Percentiles rank a stretch among this genome's conserved stretches.
Evolutionary conservation across 2,797 vertebrate genomes (phyloP).

Genomic region (Diceros bicornis): DNA sequence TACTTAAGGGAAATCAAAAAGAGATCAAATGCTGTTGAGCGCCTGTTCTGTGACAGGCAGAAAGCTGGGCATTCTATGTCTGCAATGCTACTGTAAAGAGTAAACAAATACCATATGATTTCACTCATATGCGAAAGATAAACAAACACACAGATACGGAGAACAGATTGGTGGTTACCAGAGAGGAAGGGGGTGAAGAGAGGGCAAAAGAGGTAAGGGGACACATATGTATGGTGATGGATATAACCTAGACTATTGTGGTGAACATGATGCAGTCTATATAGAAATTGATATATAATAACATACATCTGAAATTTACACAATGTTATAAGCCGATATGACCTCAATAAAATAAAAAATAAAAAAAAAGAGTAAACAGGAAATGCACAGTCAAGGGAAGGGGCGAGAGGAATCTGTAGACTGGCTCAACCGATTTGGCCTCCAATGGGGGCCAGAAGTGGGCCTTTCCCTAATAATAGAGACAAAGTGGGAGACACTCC

Average conservation of each 20-base stretch:
- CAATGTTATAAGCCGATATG: too few species aligned
- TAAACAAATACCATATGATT: neutral
- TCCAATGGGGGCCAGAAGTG: neutral
- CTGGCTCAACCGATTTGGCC: neutral
- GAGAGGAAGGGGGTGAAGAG: too few species aligned
- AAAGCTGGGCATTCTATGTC: neutral
- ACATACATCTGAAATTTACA: too few species aligned
- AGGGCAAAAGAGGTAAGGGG: too few species aligned
- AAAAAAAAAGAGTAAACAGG: neutral
- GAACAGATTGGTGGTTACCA: too few species aligned
- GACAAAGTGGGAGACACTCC: neutral
- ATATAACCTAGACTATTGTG: too few species aligned
- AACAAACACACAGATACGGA: too few species aligned
- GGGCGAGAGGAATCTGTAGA: neutral
- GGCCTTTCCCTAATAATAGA: neutral
- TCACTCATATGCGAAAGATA: too few species aligned
- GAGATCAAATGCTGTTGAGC: neutral
- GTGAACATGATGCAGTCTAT: too few species aligned
- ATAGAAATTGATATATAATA: too few species aligned
- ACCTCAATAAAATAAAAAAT: too few species aligned
- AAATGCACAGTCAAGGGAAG: neutral
- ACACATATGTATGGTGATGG: too few species aligned
- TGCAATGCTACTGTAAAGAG: neutral
- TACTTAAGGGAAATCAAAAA: neutral
- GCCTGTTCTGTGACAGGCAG: accelerated